Evolutionary conservation across 2,888 invertebrate genomes (phyloP).

Genomic region (Pristionchus fissidentatus): DNA sequence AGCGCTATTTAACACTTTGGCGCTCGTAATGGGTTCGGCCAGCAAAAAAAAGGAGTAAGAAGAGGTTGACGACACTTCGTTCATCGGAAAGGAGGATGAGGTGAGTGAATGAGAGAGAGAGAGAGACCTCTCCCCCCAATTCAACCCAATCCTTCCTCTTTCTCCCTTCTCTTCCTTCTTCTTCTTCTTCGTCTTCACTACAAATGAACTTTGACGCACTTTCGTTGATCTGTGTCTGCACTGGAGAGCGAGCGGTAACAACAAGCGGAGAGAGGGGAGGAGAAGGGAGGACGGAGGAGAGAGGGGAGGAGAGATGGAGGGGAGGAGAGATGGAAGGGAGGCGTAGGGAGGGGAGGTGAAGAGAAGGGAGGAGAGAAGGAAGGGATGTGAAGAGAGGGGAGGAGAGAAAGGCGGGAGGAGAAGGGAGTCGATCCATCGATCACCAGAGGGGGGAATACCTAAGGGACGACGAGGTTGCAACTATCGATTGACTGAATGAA

Average conservation of each 20-base stretch:
- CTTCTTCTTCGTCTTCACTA: background rate
- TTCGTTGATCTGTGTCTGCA: conserved; percentile 39
- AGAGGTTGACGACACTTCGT: background rate
- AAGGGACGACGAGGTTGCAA: background rate
- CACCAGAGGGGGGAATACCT: conserved; percentile 21
- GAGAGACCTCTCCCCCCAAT: too few species aligned
- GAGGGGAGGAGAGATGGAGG: too few species aligned
- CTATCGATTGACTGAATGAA: background rate
- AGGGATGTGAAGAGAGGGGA: background rate
- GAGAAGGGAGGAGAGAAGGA: background rate
- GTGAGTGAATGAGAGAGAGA: too few species aligned
- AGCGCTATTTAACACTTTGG: too few species aligned
- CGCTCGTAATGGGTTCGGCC: background rate
- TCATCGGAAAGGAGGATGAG: background rate
- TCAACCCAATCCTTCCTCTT: background rate
- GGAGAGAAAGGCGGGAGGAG: too few species aligned
- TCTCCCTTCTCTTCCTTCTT: background rate
- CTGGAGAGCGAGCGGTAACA: conserved; percentile 19
- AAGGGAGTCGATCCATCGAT: conserved; percentile 10
- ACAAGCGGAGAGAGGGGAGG: conserved; percentile 31
- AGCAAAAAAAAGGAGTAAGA: background rate
- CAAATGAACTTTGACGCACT: conserved; percentile 39
- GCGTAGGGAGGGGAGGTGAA: background rate
- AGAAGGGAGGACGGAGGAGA: background rate
- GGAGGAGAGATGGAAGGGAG: background rate